Evolutionary conservation across 2,113 vertebrate genomes (phyloP).

Genomic region (Podarcis muralis): DNA sequence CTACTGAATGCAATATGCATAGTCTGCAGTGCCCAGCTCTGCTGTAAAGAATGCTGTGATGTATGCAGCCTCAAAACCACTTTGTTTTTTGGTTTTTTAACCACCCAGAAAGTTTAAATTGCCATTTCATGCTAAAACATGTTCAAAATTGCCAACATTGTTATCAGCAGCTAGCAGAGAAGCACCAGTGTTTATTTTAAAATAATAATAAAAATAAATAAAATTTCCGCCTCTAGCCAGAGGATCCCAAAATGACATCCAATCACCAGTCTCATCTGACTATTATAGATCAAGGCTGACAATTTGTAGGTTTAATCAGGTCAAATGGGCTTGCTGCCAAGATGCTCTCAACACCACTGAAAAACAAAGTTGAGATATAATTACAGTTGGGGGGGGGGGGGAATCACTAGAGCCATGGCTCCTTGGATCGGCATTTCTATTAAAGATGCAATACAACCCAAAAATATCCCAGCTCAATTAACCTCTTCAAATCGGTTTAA

Average conservation of each 20-base stretch:
- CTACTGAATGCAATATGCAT: not conserved
- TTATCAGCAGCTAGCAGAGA: not conserved
- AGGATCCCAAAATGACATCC: constrained; percentile 65
- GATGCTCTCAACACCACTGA: constrained; percentile 63
- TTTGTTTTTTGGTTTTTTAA: not conserved
- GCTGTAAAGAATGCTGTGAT: not conserved
- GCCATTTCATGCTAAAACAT: not conserved
- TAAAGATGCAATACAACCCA: constrained; percentile 43
- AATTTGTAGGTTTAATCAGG: constrained; percentile 78
- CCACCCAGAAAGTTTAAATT: not conserved
- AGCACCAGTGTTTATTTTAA: not conserved
- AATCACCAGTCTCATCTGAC: constrained; percentile 67
- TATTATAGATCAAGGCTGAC: constrained; percentile 74
- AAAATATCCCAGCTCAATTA: constrained; percentile 73
- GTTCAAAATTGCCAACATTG: constrained; percentile 38
- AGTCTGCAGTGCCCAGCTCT: not conserved
- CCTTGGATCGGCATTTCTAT: constrained; percentile 71
- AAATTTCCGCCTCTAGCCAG: constrained; percentile 59
- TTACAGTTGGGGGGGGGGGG: constrained; percentile 56
- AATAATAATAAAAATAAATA: constrained; percentile 21
- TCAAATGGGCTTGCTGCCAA: constrained; percentile 71
- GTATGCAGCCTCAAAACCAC: not conserved
- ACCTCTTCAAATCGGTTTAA: constrained; percentile 65
- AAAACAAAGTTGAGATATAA: constrained; percentile 75
- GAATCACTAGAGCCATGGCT: constrained; percentile 65